A percentile compares a stretch with the other conserved stretches of the same genome.
Evolutionary conservation across 2,888 invertebrate species (phyloP).

Genomic region (Laspeyria flexula): DNA sequence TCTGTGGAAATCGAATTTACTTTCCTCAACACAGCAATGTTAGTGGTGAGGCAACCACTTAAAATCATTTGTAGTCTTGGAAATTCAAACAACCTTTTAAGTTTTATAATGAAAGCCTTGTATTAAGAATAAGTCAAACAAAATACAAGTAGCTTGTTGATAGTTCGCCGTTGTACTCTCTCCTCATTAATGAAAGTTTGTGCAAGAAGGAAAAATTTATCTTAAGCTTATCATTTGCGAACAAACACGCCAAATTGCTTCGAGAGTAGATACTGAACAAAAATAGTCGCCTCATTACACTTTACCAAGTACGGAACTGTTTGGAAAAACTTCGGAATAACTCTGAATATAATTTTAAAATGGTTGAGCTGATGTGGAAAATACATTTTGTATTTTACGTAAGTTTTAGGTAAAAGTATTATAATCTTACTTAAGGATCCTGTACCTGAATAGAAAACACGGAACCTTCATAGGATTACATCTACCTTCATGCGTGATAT

Average conservation of each 20-base stretch:
- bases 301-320: slow-evolving; percentile 32
- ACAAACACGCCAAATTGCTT: slow-evolving; percentile 40
- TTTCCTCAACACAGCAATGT: too few relatives aligned
- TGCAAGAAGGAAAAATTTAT: slow-evolving; percentile 24
- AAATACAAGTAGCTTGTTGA: background rate
- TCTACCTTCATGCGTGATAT: too few relatives aligned
- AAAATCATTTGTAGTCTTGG: too few relatives aligned
- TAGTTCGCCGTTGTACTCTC: background rate
- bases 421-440: too few relatives aligned
- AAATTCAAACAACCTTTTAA: too few relatives aligned
- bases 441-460: too few relatives aligned
- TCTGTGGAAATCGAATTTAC: too few relatives aligned
- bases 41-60: too few relatives aligned
- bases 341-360: slow-evolving; percentile 13
- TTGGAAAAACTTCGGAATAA: slow-evolving; percentile 18
- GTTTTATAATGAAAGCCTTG: too few relatives aligned
- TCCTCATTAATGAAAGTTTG: slow-evolving; percentile 42
- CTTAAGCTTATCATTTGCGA: slow-evolving; percentile 43
- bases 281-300: slow-evolving; percentile 40
- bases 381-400: background rate
- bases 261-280: slow-evolving; percentile 21
- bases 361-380: background rate
- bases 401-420: too few relatives aligned
- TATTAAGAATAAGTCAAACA: too few relatives aligned
- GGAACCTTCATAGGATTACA: too few relatives aligned